Percentiles rank a stretch among this genome's conserved stretches.
These are phyloP conservation scores for Acipenser ruthenus DNA, from an alignment of 2,797 vertebrate species.

Conservation along the genomic window DNA sequence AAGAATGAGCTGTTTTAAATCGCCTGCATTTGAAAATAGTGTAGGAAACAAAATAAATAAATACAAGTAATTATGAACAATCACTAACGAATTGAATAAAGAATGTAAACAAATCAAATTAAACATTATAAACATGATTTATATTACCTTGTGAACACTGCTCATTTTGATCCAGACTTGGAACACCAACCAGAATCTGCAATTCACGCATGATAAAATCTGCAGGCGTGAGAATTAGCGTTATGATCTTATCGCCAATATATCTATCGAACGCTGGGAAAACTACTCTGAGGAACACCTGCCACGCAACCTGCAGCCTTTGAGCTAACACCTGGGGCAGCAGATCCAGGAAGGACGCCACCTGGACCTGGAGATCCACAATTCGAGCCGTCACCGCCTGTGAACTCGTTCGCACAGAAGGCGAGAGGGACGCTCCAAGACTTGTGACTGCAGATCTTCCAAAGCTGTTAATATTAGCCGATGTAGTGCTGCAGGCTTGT, in stretches of 20 bases:
- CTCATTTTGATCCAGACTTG: slow-evolving; percentile 39
- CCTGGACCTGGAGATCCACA: slow-evolving; percentile 32
- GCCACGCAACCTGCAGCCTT: slow-evolving; percentile 31
- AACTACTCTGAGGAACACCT: slow-evolving; percentile 33
- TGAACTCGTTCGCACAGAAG: slow-evolving; percentile 21
- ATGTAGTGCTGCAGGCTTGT: slow-evolving; percentile 35
- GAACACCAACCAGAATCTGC: slow-evolving; percentile 51
- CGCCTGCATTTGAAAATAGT: slow-evolving; percentile 44
- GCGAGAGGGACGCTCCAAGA: slow-evolving; percentile 31
- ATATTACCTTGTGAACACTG: slow-evolving; percentile 55
- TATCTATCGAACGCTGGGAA: slow-evolving; percentile 33
- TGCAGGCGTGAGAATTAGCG: slow-evolving; percentile 40
- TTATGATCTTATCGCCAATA: slow-evolving; percentile 31
- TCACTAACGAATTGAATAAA: too few relatives aligned
- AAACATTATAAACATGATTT: background rate
- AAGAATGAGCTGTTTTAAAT: slow-evolving; percentile 68
- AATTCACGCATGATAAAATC: slow-evolving; percentile 51
- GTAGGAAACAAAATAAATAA: background rate
- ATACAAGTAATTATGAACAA: background rate
- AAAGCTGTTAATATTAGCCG: background rate
- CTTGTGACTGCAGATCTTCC: slow-evolving; percentile 12
- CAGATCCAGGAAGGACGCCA: slow-evolving; percentile 36
- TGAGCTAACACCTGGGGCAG: slow-evolving; percentile 35
- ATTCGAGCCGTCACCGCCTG: background rate
- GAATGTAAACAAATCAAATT: background rate